Conservation (phyloP, 2,888 invertebrate genomes). For the Eupithecia dodoneata region DNA sequence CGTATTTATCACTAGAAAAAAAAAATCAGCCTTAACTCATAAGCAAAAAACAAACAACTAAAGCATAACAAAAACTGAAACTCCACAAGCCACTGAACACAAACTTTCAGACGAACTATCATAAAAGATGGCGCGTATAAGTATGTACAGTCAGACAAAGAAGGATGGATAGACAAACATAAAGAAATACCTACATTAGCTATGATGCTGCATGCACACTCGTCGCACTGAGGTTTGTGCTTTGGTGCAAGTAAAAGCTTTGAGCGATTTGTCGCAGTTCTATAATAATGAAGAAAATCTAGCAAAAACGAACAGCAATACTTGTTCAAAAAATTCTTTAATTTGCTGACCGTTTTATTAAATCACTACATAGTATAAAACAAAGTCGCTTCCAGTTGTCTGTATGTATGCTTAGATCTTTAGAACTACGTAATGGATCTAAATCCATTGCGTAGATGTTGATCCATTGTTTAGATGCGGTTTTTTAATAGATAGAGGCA, state of each 20-base stretch:
- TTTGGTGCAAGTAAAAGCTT: slow-evolving; percentile 5
- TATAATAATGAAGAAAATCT: too few species aligned
- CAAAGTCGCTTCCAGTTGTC: too few species aligned
- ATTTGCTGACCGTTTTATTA: too few species aligned
- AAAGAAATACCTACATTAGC: slow-evolving; percentile 65
- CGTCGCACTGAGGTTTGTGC: slow-evolving; percentile 44
- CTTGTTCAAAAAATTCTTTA: too few species aligned
- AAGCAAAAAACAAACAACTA: neutral
- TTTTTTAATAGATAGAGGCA: too few species aligned
- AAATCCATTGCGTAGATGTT: too few species aligned
- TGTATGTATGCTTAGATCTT: too few species aligned
- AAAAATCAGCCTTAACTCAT: neutral
- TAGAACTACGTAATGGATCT: too few species aligned
- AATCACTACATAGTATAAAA: too few species aligned
- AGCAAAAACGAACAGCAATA: too few species aligned
- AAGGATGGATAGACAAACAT: slow-evolving; percentile 49
- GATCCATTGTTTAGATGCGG: too few species aligned
- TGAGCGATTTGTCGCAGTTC: neutral
- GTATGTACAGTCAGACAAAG: slow-evolving; percentile 9
- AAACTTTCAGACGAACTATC: neutral
- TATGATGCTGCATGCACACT: slow-evolving; percentile 62
- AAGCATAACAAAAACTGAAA: neutral
- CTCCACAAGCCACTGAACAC: neutral
- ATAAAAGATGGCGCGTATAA: neutral
- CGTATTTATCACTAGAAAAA: neutral